phyloP scores from a whole-genome alignment of 2,113 vertebrate species.

The Apeltes quadracus region DNA sequence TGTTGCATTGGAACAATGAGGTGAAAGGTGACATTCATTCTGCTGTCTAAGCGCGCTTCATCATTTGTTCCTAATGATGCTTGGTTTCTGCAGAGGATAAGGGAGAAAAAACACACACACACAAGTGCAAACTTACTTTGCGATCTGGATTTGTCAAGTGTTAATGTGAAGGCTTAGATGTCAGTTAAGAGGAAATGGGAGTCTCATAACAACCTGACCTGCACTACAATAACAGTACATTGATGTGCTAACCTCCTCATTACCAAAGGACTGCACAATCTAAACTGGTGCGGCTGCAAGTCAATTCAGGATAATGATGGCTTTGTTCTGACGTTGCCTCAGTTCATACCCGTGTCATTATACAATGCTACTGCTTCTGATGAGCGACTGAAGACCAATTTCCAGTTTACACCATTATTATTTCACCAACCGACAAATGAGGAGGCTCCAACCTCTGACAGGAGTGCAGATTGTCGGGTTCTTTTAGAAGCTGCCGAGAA shows the following conservation, averaged over 20 bases:
- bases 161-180: neutral
- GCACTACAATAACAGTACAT: neutral
- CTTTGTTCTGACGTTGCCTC: slow-evolving; percentile 33
- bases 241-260: slow-evolving; percentile 21
- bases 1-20: slow-evolving; percentile 8
- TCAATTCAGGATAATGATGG: slow-evolving; percentile 38
- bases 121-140: neutral
- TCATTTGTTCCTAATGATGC: slow-evolving; percentile 11
- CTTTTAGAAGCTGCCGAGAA: slow-evolving; percentile 21
- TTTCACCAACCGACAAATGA: slow-evolving; percentile 25
- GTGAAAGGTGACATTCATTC: slow-evolving; percentile 32
- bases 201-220: slow-evolving; percentile 15
- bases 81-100: neutral
- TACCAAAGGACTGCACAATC: slow-evolving; percentile 12
- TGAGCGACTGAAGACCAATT: slow-evolving; percentile 42
- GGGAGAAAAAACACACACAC: neutral
- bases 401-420: slow-evolving; percentile 40
- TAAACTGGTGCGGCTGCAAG: slow-evolving; percentile 19
- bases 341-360: slow-evolving; percentile 22
- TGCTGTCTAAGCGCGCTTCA: slow-evolving; percentile 17
- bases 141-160: neutral
- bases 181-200: slow-evolving; percentile 11
- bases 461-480: slow-evolving; percentile 10
- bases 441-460: slow-evolving; percentile 22
- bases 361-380: slow-evolving; percentile 7